Conservation (phyloP, 2,888 invertebrate genomes). For the Cantharis lateralis region DNA sequence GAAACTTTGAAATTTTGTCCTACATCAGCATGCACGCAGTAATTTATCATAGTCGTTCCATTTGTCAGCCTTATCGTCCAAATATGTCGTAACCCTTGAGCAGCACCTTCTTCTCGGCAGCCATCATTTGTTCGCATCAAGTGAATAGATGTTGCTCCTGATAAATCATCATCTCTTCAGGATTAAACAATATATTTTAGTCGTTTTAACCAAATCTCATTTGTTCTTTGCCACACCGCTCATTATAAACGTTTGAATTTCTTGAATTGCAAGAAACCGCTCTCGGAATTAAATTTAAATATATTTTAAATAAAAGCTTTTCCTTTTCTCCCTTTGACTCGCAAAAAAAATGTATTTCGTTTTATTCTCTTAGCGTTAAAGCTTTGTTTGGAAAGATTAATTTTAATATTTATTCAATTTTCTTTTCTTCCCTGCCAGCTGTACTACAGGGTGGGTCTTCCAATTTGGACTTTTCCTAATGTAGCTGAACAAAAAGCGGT, state of each 20-base stretch:
- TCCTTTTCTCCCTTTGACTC: not conserved
- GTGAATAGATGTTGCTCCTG: constrained; percentile 32
- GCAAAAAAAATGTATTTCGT: not conserved
- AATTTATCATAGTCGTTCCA: constrained; percentile 41
- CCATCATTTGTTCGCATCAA: constrained; percentile 36
- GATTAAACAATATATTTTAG: constrained; percentile 40
- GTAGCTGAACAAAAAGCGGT: not conserved
- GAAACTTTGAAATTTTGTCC: constrained; percentile 31
- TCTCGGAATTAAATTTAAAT: not conserved
- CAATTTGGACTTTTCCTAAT: not conserved
- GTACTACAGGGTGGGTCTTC: not conserved
- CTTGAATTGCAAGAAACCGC: not conserved
- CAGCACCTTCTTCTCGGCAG: constrained; percentile 31
- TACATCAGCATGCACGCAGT: constrained; percentile 34
- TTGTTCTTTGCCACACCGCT: constrained; percentile 26
- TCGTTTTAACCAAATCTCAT: constrained; percentile 34
- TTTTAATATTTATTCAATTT: not conserved
- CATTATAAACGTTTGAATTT: constrained; percentile 1
- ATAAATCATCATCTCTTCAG: constrained; percentile 33
- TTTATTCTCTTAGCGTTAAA: not conserved
- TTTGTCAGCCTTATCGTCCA: constrained; percentile 40
- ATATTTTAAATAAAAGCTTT: not conserved
- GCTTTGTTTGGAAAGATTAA: not conserved
- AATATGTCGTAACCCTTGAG: constrained; percentile 35
- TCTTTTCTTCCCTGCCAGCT: not conserved